A percentile compares a stretch with the other conserved stretches of the same genome.
Conservation (phyloP, 2,888 invertebrate species). For the Nemotelus nigrinus region DNA sequence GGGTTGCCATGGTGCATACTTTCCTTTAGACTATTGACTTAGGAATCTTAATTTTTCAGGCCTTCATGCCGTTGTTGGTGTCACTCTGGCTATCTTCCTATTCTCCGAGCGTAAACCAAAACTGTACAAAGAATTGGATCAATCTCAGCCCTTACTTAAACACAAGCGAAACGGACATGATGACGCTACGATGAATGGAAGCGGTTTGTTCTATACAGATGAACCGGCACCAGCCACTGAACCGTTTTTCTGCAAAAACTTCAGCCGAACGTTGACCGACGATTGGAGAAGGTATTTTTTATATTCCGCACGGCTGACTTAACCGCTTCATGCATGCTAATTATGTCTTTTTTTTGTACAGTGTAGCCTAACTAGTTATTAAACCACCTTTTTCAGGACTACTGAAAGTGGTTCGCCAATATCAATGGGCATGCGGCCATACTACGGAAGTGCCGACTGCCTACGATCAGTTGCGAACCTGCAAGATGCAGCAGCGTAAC, state of each 20-base stretch:
- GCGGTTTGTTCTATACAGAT: conserved; percentile 12
- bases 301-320: too few species aligned
- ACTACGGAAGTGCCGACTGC: conserved; percentile 49
- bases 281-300: conserved; percentile 25
- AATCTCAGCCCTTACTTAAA: conserved; percentile 58
- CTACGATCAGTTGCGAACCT: conserved; percentile 13
- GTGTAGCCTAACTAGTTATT: too few species aligned
- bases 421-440: conserved; percentile 37
- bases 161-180: conserved; percentile 38
- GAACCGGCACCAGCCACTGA: neutral
- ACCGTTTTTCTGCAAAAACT: conserved; percentile 15
- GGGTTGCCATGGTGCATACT: too few species aligned
- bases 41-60: neutral
- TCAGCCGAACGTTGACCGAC: conserved; percentile 22
- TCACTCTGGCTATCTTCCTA: conserved; percentile 65
- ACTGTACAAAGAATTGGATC: conserved; percentile 61
- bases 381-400: conserved; percentile 14
- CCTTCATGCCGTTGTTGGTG: conserved; percentile 48
- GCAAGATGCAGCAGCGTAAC: conserved; percentile 26
- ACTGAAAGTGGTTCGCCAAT: conserved; percentile 42
- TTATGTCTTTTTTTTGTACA: too few species aligned
- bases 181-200: neutral
- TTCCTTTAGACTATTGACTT: too few species aligned
- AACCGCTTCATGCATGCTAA: too few species aligned
- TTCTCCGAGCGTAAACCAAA: conserved; percentile 57